These are phyloP conservation scores for Passer montanus DNA, from an alignment of 2,113 vertebrate genomes.

Conservation along the genomic window DNA sequence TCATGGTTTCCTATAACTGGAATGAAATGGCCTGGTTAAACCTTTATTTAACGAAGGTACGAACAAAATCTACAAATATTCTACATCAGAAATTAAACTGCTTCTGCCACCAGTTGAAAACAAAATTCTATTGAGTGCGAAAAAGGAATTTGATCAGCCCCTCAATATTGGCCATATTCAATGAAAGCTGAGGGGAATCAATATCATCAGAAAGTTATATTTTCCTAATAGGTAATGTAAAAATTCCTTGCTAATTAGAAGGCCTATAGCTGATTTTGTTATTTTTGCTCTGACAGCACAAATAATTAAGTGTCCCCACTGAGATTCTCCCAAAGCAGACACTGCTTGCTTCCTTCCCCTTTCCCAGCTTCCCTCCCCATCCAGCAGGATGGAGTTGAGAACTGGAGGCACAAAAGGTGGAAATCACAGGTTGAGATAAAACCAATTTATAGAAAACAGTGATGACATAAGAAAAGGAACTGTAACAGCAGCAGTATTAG, in stretches of 20 bases:
- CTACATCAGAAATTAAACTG: background rate
- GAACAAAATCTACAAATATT: background rate
- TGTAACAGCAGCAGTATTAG: background rate
- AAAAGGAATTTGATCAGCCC: background rate
- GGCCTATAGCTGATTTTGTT: background rate
- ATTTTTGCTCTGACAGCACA: background rate
- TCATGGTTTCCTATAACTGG: background rate
- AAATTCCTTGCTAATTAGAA: background rate
- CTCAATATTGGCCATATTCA: background rate
- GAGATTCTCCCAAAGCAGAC: background rate
- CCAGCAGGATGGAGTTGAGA: background rate
- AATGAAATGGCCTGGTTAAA: background rate
- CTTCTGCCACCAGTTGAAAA: background rate
- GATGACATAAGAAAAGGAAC: background rate
- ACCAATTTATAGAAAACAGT: background rate
- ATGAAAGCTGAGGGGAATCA: background rate
- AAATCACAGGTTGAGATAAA: background rate
- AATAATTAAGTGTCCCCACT: background rate
- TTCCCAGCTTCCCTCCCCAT: background rate
- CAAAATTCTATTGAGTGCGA: background rate
- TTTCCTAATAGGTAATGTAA: background rate
- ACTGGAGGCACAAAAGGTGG: background rate
- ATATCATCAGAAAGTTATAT: background rate
- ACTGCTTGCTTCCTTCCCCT: fast-evolving
- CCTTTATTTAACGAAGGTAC: background rate